Percentiles rank a stretch among this genome's conserved stretches.
phyloP scores from a whole-genome alignment of 2,888 invertebrate species.

The Melieria picta region DNA sequence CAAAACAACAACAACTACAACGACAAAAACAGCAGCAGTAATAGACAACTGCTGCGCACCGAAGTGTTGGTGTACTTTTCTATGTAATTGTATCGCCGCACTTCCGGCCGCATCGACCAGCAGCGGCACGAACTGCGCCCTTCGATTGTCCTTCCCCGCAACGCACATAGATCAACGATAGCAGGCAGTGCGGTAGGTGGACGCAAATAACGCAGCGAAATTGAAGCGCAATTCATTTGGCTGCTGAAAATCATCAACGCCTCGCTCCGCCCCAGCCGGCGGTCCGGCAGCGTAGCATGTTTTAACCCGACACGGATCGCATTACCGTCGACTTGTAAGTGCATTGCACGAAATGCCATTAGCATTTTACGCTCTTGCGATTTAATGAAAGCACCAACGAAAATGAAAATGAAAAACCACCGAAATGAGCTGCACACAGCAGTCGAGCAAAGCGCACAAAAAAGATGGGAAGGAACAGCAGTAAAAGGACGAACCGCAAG shows the following conservation, averaged over 20 bases:
- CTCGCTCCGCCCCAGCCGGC: too few relatives aligned
- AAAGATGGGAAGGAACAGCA: background rate
- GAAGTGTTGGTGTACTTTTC: background rate
- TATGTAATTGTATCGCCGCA: conserved; percentile 7
- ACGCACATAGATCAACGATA: background rate
- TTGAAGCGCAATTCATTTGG: too few relatives aligned
- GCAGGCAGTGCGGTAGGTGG: background rate
- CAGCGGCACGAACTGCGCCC: background rate
- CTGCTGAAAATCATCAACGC: too few relatives aligned
- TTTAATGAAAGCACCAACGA: too few relatives aligned
- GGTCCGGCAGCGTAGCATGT: too few relatives aligned
- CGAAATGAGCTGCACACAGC: too few relatives aligned
- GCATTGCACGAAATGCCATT: too few relatives aligned
- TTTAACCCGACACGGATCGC: too few relatives aligned
- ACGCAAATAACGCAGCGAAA: background rate
- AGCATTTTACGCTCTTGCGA: too few relatives aligned
- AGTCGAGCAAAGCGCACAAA: background rate
- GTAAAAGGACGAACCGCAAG: background rate
- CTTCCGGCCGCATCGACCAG: conserved; percentile 16
- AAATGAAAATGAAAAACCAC: too few relatives aligned
- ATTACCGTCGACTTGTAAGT: too few relatives aligned
- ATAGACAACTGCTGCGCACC: background rate
- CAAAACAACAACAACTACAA: conserved; percentile 2
- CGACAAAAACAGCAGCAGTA: background rate
- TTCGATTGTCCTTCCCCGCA: background rate